Base-by-base conservation (phyloP, 2,888 invertebrate species). In the Leucophora obtusa region DNA sequence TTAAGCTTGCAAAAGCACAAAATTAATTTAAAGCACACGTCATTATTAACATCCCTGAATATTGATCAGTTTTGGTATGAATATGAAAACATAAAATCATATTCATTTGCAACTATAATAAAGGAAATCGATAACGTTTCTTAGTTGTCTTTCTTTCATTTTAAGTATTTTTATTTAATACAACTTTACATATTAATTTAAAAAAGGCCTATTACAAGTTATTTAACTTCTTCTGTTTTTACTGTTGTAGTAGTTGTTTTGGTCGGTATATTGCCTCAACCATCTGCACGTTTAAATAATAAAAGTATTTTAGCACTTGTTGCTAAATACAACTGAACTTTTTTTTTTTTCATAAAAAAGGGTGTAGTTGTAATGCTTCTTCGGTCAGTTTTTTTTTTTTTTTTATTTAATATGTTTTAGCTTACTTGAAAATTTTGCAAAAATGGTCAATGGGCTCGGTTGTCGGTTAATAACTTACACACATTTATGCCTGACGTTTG, bases 21-120 rank as follows among this genome's bases (percentile, higher is more conserved):
- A n/a, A 81, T 81, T 81, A 81, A 81, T 81, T 81, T 81, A 81
- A 81, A 81, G 81, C 81, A 81, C 81, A 81, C 81, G 81, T 81
- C 81, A 81, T 77, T 77, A 77, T 72, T 69, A 77, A 81, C 81
- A 81, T 81, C 81, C 81, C 81, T 81, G 81, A 81, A 81, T 81
- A 81, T 77, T 81, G 81, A 81, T 81, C 69, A 81, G 81, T 69
- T 56, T 66, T 38, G 2, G 43, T n/a, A 47, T 47, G n/a, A 47
- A 6, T 47, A 38, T 38, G 11, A 38, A 11, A 47, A 47, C 5
- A 47, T 38, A 47, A 47, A 47, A 47, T 47, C 28, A 28, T 28
- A 28, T 28, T 6, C 7, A 28, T 47, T 14, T 47, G 43, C 43
- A 47, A 47, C n/a, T 47, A 47, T 81, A 73, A 77, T 81, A 81